Percentiles rank a stretch among this genome's conserved stretches.
These are phyloP conservation scores for Phania funesta DNA, from an alignment of 2,888 invertebrate species.

Conservation along the genomic window DNA sequence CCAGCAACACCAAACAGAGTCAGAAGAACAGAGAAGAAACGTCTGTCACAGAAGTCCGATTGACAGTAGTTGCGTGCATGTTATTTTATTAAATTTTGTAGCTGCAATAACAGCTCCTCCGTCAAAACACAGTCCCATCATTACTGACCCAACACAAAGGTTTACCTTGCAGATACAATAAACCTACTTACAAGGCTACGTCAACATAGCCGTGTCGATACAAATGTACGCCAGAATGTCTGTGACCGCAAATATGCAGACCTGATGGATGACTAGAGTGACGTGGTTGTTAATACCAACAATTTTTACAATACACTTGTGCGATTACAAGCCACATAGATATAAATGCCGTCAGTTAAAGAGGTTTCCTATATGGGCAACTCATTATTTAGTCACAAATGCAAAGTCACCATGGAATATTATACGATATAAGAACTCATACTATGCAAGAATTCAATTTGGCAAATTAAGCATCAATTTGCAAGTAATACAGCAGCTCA, in stretches of 20 bases:
- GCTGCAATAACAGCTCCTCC: constrained; percentile 38
- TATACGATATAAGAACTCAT: too few species aligned
- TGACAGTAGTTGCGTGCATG: constrained; percentile 78
- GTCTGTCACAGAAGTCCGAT: constrained; percentile 65
- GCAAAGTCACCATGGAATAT: too few species aligned
- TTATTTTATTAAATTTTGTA: constrained; percentile 73
- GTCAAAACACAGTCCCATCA: background rate
- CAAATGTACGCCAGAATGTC: background rate
- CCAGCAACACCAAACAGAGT: constrained; percentile 27
- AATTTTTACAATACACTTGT: constrained; percentile 6
- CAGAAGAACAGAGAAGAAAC: constrained; percentile 27
- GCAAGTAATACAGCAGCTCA: too few species aligned
- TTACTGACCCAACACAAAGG: background rate
- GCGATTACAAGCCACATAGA: background rate
- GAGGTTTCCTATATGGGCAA: too few species aligned
- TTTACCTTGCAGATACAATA: background rate
- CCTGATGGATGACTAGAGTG: constrained; percentile 33
- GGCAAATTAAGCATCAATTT: too few species aligned
- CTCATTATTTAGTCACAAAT: too few species aligned
- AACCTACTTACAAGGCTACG: background rate
- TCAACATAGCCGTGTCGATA: background rate
- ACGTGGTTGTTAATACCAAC: constrained; percentile 36
- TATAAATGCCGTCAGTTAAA: background rate
- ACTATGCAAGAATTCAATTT: too few species aligned
- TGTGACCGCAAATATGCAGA: constrained; percentile 31